These are phyloP conservation scores for Hemaris fuciformis DNA, from an alignment of 2,888 invertebrate genomes.

Conservation along the genomic window DNA sequence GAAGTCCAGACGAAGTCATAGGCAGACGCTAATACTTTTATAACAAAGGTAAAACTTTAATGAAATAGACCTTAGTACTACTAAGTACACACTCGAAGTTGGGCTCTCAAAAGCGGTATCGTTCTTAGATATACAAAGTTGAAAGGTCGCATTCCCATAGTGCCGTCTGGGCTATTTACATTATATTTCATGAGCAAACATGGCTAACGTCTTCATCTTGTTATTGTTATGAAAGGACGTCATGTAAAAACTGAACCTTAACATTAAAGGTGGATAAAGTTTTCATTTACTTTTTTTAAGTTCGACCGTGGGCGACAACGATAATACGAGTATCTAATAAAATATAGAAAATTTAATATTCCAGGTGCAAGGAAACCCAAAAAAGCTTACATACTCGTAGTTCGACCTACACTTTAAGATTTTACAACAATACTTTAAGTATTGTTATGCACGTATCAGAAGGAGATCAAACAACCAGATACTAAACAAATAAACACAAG, in stretches of 20 bases:
- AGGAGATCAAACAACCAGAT: too few species aligned
- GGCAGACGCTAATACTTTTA: too few species aligned
- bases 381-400: too few species aligned
- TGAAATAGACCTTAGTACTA: neutral
- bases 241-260: neutral
- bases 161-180: conserved; percentile 16
- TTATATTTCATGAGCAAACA: conserved; percentile 21
- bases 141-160: conserved; percentile 9
- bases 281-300: neutral
- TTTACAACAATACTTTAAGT: too few species aligned
- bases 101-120: neutral
- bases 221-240: conserved; percentile 4
- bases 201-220: conserved; percentile 2
- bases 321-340: too few species aligned
- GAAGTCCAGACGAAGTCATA: too few species aligned
- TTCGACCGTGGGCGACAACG: neutral
- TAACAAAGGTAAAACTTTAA: neutral
- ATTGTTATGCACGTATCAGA: too few species aligned
- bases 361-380: too few species aligned
- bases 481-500: too few species aligned
- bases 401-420: too few species aligned
- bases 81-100: neutral
- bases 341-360: too few species aligned
- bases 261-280: neutral
- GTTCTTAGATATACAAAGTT: conserved; percentile 2